Evolutionary conservation across 2,797 vertebrate genomes (phyloP).

Genomic region (Mastacembelus armatus): DNA sequence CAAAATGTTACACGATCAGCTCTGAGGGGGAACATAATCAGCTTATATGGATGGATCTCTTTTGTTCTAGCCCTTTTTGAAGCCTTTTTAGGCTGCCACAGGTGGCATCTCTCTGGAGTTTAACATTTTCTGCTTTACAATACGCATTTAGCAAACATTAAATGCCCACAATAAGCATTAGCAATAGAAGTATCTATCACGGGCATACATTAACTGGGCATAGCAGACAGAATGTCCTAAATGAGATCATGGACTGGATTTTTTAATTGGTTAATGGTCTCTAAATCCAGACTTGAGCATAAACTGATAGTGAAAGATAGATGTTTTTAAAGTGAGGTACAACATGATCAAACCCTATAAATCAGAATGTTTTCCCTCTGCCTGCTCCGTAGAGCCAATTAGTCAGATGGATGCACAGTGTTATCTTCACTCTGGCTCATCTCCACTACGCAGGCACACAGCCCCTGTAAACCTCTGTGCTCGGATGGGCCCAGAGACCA

Average conservation of each 20-base stretch:
- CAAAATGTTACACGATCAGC: slow-evolving; percentile 59
- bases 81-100: slow-evolving; percentile 50
- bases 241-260: slow-evolving; percentile 32
- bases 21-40: slow-evolving; percentile 56
- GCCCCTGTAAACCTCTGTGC: slow-evolving; percentile 46
- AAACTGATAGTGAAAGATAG: slow-evolving; percentile 43
- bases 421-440: slow-evolving; percentile 63
- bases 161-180: slow-evolving; percentile 8
- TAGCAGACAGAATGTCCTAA: slow-evolving; percentile 22
- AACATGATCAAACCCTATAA: slow-evolving; percentile 46
- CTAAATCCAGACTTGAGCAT: slow-evolving; percentile 44
- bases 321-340: slow-evolving; percentile 58
- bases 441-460: slow-evolving; percentile 51
- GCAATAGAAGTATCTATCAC: slow-evolving; percentile 24
- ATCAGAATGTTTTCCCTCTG: slow-evolving; percentile 51
- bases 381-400: slow-evolving; percentile 67
- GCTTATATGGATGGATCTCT: slow-evolving; percentile 55
- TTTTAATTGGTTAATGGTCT: slow-evolving; percentile 62
- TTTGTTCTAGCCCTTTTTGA: slow-evolving; percentile 36
- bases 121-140: slow-evolving; percentile 37
- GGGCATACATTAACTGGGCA: slow-evolving; percentile 18
- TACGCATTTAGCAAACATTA: slow-evolving; percentile 19
- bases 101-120: slow-evolving; percentile 20
- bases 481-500: slow-evolving; percentile 40
- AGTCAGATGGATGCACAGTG: slow-evolving; percentile 74